phyloP scores from a whole-genome alignment of 2,888 invertebrate genomes.

The Caenorhabditis wallacei region DNA sequence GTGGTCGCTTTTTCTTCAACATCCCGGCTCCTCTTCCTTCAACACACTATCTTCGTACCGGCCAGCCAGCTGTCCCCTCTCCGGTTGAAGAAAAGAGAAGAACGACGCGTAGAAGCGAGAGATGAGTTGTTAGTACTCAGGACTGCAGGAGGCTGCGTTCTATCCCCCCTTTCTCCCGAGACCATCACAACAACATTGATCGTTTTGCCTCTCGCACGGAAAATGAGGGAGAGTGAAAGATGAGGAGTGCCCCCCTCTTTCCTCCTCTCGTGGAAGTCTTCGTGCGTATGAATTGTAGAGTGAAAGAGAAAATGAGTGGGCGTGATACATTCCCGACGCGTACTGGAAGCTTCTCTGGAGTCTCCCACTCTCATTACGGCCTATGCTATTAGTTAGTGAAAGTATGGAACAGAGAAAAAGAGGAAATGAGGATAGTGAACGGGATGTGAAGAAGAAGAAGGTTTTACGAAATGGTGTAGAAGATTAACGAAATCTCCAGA shows the following conservation, averaged over 20 bases:
- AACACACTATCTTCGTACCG: constrained; percentile 15
- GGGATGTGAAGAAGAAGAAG: constrained; percentile 1
- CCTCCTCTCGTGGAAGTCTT: neutral
- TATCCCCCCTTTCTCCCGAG: constrained; percentile 17
- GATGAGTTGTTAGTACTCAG: constrained; percentile 52
- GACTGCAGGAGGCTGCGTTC: constrained; percentile 26
- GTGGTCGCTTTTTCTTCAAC: constrained; percentile 8
- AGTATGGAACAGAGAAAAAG: constrained; percentile 1
- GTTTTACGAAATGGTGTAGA: neutral
- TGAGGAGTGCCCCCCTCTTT: neutral
- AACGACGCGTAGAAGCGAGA: constrained; percentile 37
- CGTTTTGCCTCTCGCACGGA: constrained; percentile 28
- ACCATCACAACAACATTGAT: constrained; percentile 54
- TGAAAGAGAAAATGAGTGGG: constrained; percentile 32
- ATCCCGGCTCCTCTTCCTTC: constrained; percentile 1
- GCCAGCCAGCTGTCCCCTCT: constrained; percentile 47
- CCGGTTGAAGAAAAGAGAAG: constrained; percentile 24
- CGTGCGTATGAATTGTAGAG: constrained; percentile 35
- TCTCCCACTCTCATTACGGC: constrained; percentile 18
- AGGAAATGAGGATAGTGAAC: constrained; percentile 5
- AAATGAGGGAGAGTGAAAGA: constrained; percentile 20
- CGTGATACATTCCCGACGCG: constrained; percentile 28
- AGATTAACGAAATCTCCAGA: neutral
- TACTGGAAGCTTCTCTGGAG: constrained; percentile 42
- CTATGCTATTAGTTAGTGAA: constrained; percentile 7